phyloP scores from a whole-genome alignment of 2,888 invertebrate genomes.

The Troides helena region DNA sequence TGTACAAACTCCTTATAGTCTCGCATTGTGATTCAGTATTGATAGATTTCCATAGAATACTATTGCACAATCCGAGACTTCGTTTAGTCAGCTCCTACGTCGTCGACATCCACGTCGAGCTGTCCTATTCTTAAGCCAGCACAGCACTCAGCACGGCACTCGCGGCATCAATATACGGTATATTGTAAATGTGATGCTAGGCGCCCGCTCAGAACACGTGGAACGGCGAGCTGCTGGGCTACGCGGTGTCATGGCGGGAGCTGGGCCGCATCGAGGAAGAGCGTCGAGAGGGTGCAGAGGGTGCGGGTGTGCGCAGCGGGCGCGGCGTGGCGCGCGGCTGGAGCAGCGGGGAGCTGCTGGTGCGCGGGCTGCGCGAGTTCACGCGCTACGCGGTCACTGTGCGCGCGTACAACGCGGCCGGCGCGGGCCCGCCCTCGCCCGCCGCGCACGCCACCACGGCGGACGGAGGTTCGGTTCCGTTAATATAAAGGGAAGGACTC shows the following conservation, averaged over 20 bases:
- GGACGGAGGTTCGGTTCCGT: conserved; percentile 82
- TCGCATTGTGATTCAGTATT: too few species aligned
- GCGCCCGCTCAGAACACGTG: conserved; percentile 83
- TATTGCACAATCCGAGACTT: too few species aligned
- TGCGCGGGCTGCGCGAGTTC: conserved; percentile 84
- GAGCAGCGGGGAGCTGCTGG: conserved; percentile 81
- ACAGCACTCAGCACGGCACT: too few species aligned
- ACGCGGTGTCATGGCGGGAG: conserved; percentile 82
- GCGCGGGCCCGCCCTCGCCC: conserved; percentile 88
- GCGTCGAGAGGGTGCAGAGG: conserved; percentile 54
- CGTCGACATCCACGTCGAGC: too few species aligned
- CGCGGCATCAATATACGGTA: background rate
- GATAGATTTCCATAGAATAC: too few species aligned
- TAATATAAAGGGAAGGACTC: too few species aligned
- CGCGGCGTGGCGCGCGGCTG: conserved; percentile 79
- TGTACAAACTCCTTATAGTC: too few species aligned
- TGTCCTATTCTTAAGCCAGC: too few species aligned
- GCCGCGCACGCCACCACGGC: conserved; percentile 86
- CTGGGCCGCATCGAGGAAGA: conserved; percentile 39
- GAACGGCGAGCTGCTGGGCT: conserved; percentile 88
- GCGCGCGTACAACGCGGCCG: conserved; percentile 90
- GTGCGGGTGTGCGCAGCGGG: conserved; percentile 53
- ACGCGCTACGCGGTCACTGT: conserved; percentile 89
- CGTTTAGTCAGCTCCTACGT: too few species aligned
- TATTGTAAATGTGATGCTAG: conserved; percentile 45